A percentile compares a stretch with the other conserved stretches of the same genome.
phyloP scores from a whole-genome alignment of 1,140 invertebrate species.

The honey bee (Apis mellifera) region DNA sequence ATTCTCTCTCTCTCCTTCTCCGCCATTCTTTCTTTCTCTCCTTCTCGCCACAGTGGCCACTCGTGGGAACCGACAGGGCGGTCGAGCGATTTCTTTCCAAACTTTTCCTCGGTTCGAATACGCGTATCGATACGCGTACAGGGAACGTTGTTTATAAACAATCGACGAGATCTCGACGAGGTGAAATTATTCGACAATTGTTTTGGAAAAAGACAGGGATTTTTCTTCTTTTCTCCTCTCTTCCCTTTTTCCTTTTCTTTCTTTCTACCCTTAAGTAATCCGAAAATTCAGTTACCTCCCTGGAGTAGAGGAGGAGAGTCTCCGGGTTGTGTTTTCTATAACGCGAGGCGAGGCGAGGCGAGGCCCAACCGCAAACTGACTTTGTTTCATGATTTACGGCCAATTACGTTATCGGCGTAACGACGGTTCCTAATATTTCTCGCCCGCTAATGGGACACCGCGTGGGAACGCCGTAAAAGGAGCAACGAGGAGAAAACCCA shows the following conservation, averaged over 20 bases:
- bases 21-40: too few relatives aligned
- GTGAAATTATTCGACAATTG: background rate
- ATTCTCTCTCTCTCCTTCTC: background rate
- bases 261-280: background rate
- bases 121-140: constrained; percentile 3
- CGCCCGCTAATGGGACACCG: constrained; percentile 45
- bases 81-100: background rate
- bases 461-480: constrained; percentile 33
- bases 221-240: background rate
- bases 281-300: constrained; percentile 6
- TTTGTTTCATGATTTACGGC: constrained; percentile 58
- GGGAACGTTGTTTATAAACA: too few relatives aligned
- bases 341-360: background rate
- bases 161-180: too few relatives aligned
- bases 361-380: constrained; percentile 43
- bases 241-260: too few relatives aligned
- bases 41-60: too few relatives aligned
- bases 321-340: constrained; percentile 22
- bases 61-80: background rate
- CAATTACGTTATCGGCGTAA: constrained; percentile 64
- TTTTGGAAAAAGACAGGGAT: background rate
- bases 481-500: constrained; percentile 22
- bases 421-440: constrained; percentile 54
- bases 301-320: too few relatives aligned
- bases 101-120: background rate